A percentile compares a stretch with the other conserved stretches of the same genome.
phyloP scores from a whole-genome alignment of 1,140 invertebrate species.

The Sarcophaga peregrina region DNA sequence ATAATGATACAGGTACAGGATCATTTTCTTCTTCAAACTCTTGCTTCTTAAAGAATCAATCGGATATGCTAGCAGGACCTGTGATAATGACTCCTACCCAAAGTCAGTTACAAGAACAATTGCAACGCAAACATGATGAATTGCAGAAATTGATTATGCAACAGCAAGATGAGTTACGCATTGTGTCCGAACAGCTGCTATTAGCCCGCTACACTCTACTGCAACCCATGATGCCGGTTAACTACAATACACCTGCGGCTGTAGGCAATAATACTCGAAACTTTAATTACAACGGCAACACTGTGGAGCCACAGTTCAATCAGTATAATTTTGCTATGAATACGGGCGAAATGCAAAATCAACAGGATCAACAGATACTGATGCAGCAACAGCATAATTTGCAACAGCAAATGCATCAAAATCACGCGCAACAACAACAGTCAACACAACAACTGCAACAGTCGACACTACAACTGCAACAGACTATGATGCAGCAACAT shows the following conservation, averaged over 20 bases:
- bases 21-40: constrained; percentile 28
- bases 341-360: constrained; percentile 28
- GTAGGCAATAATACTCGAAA: constrained; percentile 47
- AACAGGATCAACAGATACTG: constrained; percentile 58
- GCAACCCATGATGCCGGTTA: constrained; percentile 70
- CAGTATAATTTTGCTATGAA: constrained; percentile 60
- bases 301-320: constrained; percentile 61
- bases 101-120: constrained; percentile 76
- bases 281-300: constrained; percentile 53
- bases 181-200: constrained; percentile 86
- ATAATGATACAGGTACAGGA: constrained; percentile 5
- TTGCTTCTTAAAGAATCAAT: constrained; percentile 46
- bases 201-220: constrained; percentile 83
- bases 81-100: constrained; percentile 72
- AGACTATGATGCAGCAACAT: constrained; percentile 42
- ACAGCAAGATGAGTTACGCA: constrained; percentile 85
- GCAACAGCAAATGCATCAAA: constrained; percentile 48
- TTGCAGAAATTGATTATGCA: constrained; percentile 85
- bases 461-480: constrained; percentile 46
- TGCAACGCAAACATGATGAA: constrained; percentile 86
- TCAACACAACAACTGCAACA: constrained; percentile 53
- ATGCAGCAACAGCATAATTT: constrained; percentile 61
- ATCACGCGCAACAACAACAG: constrained; percentile 40
- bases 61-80: constrained; percentile 54
- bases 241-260: constrained; percentile 33